Conservation (phyloP, 2,888 invertebrate species). For the Meghimatium bilineatum region DNA sequence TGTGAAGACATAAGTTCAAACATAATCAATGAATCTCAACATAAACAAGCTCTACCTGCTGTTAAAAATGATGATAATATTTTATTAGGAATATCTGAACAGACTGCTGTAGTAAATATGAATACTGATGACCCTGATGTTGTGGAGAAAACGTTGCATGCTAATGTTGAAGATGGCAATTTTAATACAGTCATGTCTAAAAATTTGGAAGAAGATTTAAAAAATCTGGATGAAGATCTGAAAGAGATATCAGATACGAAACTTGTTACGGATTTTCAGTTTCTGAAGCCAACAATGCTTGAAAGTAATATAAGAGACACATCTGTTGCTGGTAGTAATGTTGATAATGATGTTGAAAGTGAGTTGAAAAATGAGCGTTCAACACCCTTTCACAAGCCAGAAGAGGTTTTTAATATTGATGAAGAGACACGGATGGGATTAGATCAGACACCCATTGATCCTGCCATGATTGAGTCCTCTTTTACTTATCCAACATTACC, state of each 20-base stretch:
- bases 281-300: conserved; percentile 15
- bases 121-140: conserved; percentile 20
- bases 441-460: conserved; percentile 42
- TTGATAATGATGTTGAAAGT: conserved; percentile 37
- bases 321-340: not conserved
- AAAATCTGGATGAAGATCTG: not conserved
- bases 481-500: conserved; percentile 37
- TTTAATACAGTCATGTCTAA: not conserved
- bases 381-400: conserved; percentile 35
- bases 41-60: not conserved
- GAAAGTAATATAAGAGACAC: not conserved
- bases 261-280: not conserved
- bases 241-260: not conserved
- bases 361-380: conserved; percentile 10
- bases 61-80: not conserved
- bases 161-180: conserved; percentile 14
- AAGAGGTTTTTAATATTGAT: conserved; percentile 51
- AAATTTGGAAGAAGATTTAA: not conserved
- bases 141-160: conserved; percentile 22
- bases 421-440: conserved; percentile 54
- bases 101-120: conserved; percentile 4
- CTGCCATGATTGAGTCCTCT: conserved; percentile 10
- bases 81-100: not conserved
- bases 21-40: not conserved
- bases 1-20: not conserved